Evolutionary conservation across 2,797 vertebrate species (phyloP), one percentile per base, ranked within the genome.

Genomic region (Gadopsis bispinosus): DNA sequence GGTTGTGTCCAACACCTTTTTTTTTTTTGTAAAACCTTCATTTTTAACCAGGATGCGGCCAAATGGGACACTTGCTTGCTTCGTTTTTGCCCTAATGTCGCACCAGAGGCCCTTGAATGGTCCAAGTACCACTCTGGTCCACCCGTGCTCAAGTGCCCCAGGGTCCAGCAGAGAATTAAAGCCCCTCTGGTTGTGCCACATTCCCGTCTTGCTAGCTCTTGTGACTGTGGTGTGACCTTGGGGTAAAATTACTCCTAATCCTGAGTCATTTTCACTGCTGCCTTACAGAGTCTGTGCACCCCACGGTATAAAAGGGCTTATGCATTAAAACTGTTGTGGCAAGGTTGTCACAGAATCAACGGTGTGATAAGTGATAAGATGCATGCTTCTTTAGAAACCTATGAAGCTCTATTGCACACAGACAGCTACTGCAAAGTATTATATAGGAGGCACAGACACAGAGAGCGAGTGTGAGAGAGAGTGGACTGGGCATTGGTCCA

Each of bases 401-500:
- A 4, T 12, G 3, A 6, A 60, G 45, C 61, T 75, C 43, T 45
- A 33, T 51, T 22, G 48, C 39, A 69, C 22, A 35, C 17, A 74
- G 19, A 62, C 3, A 63, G 51, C 10, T 58, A 6, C 3, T 22
- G 31, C 14, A 55, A 59, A 31, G 43, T 55, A 66, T n/a, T 19
- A 29, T 20, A 62, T 17, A 81, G 43, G 43, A 69, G 19, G 48
- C 26, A 88, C n/a, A 80, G 45, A 68, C 0, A 74, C 7, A 67
- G 20, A 71, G 4, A 48, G 29, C 29, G 20, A 53, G 41, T 43
- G 4, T 47, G 20, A 22, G 13, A 41, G 35, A 62, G 50, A 59
- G 20, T 3, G 4, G 26, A 66, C 56, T 61, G 41, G 70, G 73
- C 76, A 78, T 7, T 19, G 12, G 33, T 80, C 76, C 83, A 88